Base-by-base conservation (phyloP, 2,113 vertebrate species). In the Grus americana region DNA sequence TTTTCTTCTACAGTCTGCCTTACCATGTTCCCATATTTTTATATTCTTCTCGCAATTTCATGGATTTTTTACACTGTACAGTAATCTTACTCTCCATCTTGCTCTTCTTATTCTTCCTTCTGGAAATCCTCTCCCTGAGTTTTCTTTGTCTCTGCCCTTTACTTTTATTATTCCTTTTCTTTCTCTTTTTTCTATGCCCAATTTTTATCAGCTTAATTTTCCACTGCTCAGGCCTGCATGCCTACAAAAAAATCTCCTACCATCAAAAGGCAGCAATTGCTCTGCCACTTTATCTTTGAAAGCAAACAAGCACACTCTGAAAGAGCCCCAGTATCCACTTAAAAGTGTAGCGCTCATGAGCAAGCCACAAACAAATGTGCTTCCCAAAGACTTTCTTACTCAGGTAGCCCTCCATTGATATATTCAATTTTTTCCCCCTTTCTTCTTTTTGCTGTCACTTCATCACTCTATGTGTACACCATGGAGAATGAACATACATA, bases 401-500 rank as follows among this genome's bases (percentile, higher is more conserved):
- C 14, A 40, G 10, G 34, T 61, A 68, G 7, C 6, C 19, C 3
- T 82, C 20, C 12, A 11, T 10, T 49, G 24, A 68, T 36, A 62
- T 5, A 17, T 15, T 32, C 11, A 15, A 1, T 13, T 27, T 57
- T 65, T 61, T 26, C 8, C 1, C 44, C 6, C 0, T 20, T 38
- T 19, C 14, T 16, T 42, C 14, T 72, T 38, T 61, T 49, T 55
- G 19, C 13, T 30, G 5, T 52, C 9, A 32, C 4, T 59, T 75
- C 61, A 23, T 50, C 38, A 36, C 34, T 36, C 5, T 22, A 44
- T 26, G 22, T 61, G 40, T 10, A 52, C 12, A 66, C 5, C 47
- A 20, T 22, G 8, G 29, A 46, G 26, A 55, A 72, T 19, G 32
- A 11, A 12, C 30, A 34, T 42, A 26, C 32, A 15, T 9, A 49